A percentile compares a stretch with the other conserved stretches of the same genome.
Conservation (phyloP, 2,113 vertebrate species). For the Globicephala melas region DNA sequence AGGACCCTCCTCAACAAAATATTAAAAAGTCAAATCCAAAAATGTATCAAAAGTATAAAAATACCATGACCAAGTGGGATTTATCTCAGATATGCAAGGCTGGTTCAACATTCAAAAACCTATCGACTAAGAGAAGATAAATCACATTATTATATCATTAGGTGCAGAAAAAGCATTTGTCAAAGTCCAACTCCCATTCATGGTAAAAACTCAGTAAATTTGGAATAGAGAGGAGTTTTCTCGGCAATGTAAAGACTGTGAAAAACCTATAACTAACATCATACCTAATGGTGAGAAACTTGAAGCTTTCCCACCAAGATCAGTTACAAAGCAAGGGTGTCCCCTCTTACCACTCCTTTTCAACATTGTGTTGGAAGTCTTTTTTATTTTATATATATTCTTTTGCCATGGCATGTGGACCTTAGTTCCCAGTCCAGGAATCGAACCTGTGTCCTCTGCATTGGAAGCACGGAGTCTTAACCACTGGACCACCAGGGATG, state of each 20-base stretch:
- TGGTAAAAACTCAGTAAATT: background rate
- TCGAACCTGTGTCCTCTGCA: no score
- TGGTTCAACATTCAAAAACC: background rate
- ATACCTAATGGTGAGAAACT: background rate
- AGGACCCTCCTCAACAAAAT: background rate
- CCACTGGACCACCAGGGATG: no score
- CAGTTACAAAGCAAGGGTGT: background rate
- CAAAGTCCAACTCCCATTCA: background rate
- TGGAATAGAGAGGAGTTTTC: background rate
- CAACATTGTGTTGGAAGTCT: background rate
- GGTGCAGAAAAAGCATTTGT: background rate
- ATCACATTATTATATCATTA: background rate
- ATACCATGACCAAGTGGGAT: background rate
- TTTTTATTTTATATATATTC: no score
- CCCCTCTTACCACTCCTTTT: background rate
- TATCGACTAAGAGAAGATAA: background rate
- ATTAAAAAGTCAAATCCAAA: background rate
- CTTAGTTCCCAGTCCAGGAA: no score
- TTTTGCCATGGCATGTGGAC: no score
- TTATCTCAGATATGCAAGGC: background rate
- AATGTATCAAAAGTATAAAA: background rate
- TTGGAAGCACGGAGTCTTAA: no score
- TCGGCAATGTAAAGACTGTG: background rate
- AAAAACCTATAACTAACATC: background rate
- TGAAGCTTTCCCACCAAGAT: background rate